phyloP scores from a whole-genome alignment of 2,113 vertebrate species.

The Pluvianellus socialis region DNA sequence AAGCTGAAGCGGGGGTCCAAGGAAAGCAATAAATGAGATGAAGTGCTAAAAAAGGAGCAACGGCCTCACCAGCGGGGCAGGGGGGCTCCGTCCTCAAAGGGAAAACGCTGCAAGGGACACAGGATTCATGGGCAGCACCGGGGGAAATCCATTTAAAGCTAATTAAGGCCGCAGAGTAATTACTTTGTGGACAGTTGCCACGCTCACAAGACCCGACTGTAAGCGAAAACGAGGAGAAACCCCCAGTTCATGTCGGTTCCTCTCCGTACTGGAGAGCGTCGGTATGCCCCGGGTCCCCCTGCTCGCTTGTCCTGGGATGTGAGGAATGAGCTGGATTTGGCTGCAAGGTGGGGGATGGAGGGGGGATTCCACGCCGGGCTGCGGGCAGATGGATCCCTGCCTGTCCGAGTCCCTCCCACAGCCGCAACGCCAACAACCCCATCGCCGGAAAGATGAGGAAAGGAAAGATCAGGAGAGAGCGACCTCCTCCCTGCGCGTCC shows the following conservation, averaged over 20 bases:
- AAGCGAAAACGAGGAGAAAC: not conserved
- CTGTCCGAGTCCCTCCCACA: too few relatives aligned
- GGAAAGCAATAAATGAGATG: not conserved
- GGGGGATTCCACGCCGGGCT: too few relatives aligned
- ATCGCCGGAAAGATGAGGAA: too few relatives aligned
- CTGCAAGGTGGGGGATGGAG: not conserved
- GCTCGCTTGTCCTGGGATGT: too few relatives aligned
- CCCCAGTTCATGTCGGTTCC: rapidly evolving
- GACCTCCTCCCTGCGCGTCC: too few relatives aligned
- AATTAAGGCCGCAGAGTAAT: not conserved
- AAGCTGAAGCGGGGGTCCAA: not conserved
- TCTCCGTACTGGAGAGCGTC: not conserved
- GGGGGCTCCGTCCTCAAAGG: not conserved
- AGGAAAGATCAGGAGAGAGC: too few relatives aligned
- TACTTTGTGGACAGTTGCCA: not conserved
- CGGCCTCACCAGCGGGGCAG: not conserved
- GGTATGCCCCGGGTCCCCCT: too few relatives aligned
- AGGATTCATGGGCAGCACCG: not conserved
- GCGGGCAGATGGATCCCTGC: too few relatives aligned
- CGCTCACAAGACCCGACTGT: not conserved
- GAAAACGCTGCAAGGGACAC: not conserved
- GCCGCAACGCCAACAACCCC: too few relatives aligned
- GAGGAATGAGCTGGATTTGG: not conserved
- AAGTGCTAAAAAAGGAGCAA: not conserved
- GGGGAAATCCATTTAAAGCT: not conserved